A percentile compares a stretch with the other conserved stretches of the same genome.
Conservation (phyloP, 2,113 vertebrate species). For the Dromaius novaehollandiae region DNA sequence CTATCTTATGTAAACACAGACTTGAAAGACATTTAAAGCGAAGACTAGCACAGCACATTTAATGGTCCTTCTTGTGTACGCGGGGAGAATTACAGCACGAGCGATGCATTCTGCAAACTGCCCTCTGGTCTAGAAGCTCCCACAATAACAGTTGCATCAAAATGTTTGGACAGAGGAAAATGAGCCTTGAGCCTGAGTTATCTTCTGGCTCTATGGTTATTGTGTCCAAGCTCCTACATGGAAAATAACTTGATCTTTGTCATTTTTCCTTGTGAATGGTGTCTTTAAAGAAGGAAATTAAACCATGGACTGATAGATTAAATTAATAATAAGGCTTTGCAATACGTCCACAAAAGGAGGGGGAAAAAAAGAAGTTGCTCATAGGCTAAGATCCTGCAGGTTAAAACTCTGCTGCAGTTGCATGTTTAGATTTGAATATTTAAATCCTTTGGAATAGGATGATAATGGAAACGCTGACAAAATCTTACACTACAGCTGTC, state of each 20-base stretch:
- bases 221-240: neutral
- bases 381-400: neutral
- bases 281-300: neutral
- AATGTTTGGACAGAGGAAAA: neutral
- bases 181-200: neutral
- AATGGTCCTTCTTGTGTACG: neutral
- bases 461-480: neutral
- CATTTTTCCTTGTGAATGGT: neutral
- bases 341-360: neutral
- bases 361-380: neutral
- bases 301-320: neutral
- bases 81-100: neutral
- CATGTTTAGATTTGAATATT: conserved; percentile 1
- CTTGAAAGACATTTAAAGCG: neutral
- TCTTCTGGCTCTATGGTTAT: neutral
- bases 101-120: neutral
- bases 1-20: neutral
- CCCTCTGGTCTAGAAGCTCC: neutral
- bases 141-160: accelerated
- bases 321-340: neutral
- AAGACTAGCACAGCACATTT: neutral
- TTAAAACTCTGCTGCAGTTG: neutral
- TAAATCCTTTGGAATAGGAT: neutral
- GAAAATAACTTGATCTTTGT: neutral
- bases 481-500: neutral